A percentile compares a stretch with the other conserved stretches of the same genome.
Conservation (phyloP, 2,888 invertebrate species). For the Smittia aterrima region DNA sequence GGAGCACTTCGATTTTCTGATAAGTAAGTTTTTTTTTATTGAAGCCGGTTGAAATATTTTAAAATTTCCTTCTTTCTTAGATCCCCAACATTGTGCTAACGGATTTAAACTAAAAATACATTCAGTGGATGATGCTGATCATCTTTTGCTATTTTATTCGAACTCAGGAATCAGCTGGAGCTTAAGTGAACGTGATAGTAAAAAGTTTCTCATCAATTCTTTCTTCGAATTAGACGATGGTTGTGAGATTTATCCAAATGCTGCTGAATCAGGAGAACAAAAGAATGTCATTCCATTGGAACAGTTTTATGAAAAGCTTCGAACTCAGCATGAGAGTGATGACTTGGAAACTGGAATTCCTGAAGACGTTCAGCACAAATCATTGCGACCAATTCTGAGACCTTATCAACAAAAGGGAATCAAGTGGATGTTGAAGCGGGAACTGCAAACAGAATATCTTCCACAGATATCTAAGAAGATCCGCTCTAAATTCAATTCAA, state of each 20-base stretch:
- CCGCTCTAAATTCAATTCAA: not conserved
- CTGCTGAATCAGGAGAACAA: not conserved
- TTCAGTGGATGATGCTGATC: not conserved
- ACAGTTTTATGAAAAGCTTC: conserved; percentile 22
- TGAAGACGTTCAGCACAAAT: conserved; percentile 49
- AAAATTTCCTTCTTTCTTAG: not conserved
- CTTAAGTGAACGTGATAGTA: not conserved
- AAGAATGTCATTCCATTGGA: conserved; percentile 36
- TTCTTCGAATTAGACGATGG: not conserved
- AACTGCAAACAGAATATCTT: conserved; percentile 48
- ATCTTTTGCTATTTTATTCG: not conserved
- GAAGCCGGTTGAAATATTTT: not conserved
- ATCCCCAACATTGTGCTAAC: not conserved
- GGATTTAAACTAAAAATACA: not conserved
- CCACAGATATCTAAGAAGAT: conserved; percentile 35
- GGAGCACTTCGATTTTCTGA: not conserved
- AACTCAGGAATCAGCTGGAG: no score
- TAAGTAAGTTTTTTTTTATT: not conserved
- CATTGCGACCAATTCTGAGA: conserved; percentile 59
- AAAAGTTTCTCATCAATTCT: conserved; percentile 14
- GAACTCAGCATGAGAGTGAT: conserved; percentile 5
- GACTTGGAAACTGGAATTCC: conserved; percentile 7
- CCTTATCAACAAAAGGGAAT: conserved; percentile 67
- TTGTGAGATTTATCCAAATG: not conserved
- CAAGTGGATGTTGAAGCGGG: conserved; percentile 66